Evolutionary conservation across 2,888 invertebrate species (phyloP).

Genomic region (Philopedon plagiatum): DNA sequence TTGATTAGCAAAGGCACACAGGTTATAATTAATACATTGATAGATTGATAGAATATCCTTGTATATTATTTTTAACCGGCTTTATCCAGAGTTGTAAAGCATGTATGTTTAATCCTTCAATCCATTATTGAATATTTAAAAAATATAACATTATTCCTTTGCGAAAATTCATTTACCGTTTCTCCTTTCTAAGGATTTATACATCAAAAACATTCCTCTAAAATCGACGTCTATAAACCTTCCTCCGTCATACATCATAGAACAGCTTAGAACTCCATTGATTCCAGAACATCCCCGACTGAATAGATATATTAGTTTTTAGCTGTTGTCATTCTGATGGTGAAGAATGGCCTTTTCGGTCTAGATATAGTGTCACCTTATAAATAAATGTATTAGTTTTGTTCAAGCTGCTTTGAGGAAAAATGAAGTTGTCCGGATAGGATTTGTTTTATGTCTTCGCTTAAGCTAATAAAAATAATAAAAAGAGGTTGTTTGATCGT

Average conservation of each 20-base stretch:
- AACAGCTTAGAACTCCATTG: constrained; percentile 12
- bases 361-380: constrained; percentile 32
- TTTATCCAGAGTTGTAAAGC: too few species aligned
- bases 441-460: neutral
- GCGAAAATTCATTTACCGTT: neutral
- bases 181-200: neutral
- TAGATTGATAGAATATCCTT: too few species aligned
- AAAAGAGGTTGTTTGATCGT: too few species aligned
- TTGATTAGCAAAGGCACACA: too few species aligned
- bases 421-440: constrained; percentile 12
- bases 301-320: constrained; percentile 26
- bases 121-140: too few species aligned
- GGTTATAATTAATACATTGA: too few species aligned
- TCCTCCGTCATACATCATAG: constrained; percentile 9
- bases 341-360: constrained; percentile 19
- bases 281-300: constrained; percentile 14
- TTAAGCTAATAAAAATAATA: too few species aligned
- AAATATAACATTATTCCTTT: too few species aligned
- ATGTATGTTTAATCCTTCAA: too few species aligned
- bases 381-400: constrained; percentile 33
- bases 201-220: neutral
- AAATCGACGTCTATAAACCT: neutral
- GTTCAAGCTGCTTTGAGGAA: constrained; percentile 4
- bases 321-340: constrained; percentile 15
- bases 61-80: too few species aligned